These are phyloP conservation scores for Tiliacea citrago DNA, from an alignment of 2,888 invertebrate species.

Conservation along the genomic window DNA sequence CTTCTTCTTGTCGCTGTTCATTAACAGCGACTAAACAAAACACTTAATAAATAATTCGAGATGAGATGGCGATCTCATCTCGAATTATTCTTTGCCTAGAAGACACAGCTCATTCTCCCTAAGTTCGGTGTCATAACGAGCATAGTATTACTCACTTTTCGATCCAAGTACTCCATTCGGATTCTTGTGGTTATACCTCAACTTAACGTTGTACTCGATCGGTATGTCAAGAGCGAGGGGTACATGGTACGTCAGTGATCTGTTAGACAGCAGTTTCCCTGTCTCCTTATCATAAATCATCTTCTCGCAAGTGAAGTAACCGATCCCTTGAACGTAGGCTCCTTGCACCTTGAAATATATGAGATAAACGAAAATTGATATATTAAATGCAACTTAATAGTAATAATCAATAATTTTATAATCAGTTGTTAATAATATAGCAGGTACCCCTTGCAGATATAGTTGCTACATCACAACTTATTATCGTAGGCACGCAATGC, in stretches of 20 bases:
- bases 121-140: background rate
- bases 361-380: background rate
- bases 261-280: constrained; percentile 92
- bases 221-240: constrained; percentile 93
- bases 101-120: background rate
- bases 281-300: constrained; percentile 90
- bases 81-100: background rate
- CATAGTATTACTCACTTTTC: constrained; percentile 88
- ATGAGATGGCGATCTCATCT: no score
- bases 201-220: constrained; percentile 91
- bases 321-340: constrained; percentile 93
- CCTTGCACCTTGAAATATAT: constrained; percentile 90
- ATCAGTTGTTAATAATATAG: background rate
- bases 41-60: no score
- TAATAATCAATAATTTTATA: background rate
- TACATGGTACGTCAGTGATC: constrained; percentile 93
- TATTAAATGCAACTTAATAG: no score
- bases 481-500: background rate
- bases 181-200: constrained; percentile 92
- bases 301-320: constrained; percentile 93
- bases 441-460: background rate
- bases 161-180: constrained; percentile 92
- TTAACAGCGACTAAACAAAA: no score
- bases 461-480: background rate
- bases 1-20: no score